A percentile compares a stretch with the other conserved stretches of the same genome.
Conservation (phyloP, 2,113 vertebrate species). For the Alectura lathami region DNA sequence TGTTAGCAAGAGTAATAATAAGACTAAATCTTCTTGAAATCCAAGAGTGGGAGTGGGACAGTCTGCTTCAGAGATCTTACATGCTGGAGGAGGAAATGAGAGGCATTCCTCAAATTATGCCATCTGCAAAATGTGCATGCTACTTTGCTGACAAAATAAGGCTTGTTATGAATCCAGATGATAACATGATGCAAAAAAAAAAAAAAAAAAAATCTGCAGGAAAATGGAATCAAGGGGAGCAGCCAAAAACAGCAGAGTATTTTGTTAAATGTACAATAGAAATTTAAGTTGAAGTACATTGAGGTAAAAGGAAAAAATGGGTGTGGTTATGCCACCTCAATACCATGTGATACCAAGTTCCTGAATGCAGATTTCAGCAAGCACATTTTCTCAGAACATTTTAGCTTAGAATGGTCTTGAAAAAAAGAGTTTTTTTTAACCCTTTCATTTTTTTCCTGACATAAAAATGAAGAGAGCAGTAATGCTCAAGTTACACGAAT, state of each 20-base stretch:
- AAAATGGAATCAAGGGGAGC: not conserved
- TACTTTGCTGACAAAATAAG: constrained; percentile 35
- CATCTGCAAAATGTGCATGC: constrained; percentile 35
- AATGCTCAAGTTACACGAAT: not conserved
- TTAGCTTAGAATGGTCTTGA: not conserved
- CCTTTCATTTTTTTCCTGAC: not conserved
- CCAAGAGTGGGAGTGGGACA: constrained; percentile 49
- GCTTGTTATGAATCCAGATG: not conserved
- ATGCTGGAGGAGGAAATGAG: not conserved
- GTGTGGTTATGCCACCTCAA: not conserved
- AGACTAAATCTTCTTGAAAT: constrained; percentile 17
- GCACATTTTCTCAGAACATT: not conserved
- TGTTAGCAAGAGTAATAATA: not conserved
- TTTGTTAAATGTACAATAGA: not conserved
- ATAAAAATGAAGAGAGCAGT: not conserved
- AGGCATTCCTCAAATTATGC: constrained; percentile 55
- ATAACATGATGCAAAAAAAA: not conserved
- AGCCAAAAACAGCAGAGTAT: not conserved
- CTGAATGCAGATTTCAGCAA: not conserved
- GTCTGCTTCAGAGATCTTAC: constrained; percentile 34
- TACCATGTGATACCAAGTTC: fast-evolving
- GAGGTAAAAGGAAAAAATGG: not conserved
- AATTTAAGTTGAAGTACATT: not conserved
- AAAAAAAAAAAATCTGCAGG: not conserved
- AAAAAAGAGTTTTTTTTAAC: not conserved